A percentile compares a stretch with the other conserved stretches of the same genome.
Evolutionary conservation across 2,797 vertebrate species (phyloP).

Genomic region (Micropoecilia bifurca): DNA sequence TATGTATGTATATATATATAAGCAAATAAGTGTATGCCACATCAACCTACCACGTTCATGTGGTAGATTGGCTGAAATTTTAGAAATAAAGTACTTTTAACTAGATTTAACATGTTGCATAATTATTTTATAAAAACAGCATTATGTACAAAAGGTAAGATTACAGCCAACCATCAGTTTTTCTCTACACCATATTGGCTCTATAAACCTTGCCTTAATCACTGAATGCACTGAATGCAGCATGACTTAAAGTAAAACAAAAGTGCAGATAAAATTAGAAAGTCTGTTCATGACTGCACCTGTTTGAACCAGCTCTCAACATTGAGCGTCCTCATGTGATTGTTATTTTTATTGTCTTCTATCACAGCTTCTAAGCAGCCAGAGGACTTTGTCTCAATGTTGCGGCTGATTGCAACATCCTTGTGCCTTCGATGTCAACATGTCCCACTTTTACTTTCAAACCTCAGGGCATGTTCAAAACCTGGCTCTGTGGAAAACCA

Average conservation of each 20-base stretch:
- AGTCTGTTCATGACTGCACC: neutral
- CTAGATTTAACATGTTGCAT: neutral
- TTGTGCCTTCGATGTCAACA: slow-evolving; percentile 62
- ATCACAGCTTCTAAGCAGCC: slow-evolving; percentile 9
- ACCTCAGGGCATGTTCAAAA: slow-evolving; percentile 50
- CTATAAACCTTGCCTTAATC: neutral
- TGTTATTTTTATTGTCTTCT: slow-evolving; percentile 21
- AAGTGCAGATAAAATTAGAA: neutral
- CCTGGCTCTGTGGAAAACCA: slow-evolving; percentile 83
- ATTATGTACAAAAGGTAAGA: neutral
- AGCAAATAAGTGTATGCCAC: neutral
- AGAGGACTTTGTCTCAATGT: slow-evolving; percentile 65
- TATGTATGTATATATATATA: too few species aligned
- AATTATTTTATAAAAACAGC: neutral
- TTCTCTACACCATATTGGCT: neutral
- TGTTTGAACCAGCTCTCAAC: neutral
- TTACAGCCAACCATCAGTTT: neutral
- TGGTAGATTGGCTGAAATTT: neutral
- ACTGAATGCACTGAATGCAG: neutral
- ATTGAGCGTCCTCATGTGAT: neutral
- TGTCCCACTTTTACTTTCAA: slow-evolving; percentile 34
- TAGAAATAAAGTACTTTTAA: neutral
- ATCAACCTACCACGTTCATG: neutral
- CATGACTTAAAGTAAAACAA: neutral
- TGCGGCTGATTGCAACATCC: slow-evolving; percentile 63